Conservation (phyloP, 2,113 vertebrate species). For the Chaetodon auriga region DNA sequence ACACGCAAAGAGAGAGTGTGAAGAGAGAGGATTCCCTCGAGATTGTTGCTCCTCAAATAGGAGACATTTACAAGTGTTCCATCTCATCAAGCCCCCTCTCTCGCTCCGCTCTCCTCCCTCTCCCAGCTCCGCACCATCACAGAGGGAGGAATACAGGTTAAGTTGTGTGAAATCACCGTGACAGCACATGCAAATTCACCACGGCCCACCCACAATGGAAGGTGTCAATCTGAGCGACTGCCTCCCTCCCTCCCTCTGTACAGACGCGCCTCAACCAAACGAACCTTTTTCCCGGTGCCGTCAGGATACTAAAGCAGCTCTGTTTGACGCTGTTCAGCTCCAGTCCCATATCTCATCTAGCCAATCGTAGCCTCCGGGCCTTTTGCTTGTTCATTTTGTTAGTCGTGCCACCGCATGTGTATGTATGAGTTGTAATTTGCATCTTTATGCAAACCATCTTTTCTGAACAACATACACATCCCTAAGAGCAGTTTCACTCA, state of each 20-base stretch:
- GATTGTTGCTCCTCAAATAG: constrained; percentile 66
- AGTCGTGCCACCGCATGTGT: constrained; percentile 29
- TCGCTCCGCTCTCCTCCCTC: not conserved
- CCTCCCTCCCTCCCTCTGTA: constrained; percentile 31
- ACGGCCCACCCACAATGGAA: constrained; percentile 72
- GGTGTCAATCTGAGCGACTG: constrained; percentile 65
- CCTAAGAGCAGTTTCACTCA: constrained; percentile 36
- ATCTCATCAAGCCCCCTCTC: constrained; percentile 67
- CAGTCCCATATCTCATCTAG: constrained; percentile 36
- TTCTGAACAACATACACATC: constrained; percentile 53
- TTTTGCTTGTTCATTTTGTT: constrained; percentile 45
- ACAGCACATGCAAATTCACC: constrained; percentile 78
- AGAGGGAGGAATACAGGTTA: constrained; percentile 78
- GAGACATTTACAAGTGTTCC: constrained; percentile 78
- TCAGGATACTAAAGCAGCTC: constrained; percentile 21
- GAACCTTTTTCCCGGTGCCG: constrained; percentile 22
- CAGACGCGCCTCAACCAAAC: constrained; percentile 11
- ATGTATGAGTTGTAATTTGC: constrained; percentile 64
- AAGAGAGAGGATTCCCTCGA: constrained; percentile 59
- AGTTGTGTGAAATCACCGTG: constrained; percentile 81
- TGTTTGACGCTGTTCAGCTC: constrained; percentile 16
- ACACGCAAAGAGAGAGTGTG: not conserved
- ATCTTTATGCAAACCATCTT: constrained; percentile 62
- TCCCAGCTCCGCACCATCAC: constrained; percentile 50
- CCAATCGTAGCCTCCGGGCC: constrained; percentile 25